A percentile compares a stretch with the other conserved stretches of the same genome.
phyloP scores from a whole-genome alignment of 1,140 invertebrate species.

The Heterodera carotae region DNA sequence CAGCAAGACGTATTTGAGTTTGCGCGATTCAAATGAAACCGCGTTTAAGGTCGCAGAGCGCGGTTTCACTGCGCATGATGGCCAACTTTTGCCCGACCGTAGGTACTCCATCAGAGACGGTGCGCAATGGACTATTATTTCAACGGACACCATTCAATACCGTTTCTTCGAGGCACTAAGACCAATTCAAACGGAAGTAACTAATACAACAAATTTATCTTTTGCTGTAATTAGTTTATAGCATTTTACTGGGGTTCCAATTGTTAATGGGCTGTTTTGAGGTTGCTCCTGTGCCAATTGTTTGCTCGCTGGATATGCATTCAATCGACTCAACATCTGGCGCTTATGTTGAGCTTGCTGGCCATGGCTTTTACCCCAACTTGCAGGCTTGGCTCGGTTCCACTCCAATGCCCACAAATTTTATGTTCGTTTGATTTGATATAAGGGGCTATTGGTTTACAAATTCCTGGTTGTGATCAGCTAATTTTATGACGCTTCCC shows the following conservation, averaged over 20 bases:
- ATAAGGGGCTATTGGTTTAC: not conserved
- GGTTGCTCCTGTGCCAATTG: conserved; percentile 89
- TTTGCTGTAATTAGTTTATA: too few relatives aligned
- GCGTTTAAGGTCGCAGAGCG: conserved; percentile 48
- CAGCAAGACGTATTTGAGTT: conserved; percentile 80
- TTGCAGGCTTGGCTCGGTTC: conserved; percentile 97
- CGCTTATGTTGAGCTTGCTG: conserved; percentile 79
- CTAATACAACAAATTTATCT: too few relatives aligned
- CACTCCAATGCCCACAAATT: conserved; percentile 97
- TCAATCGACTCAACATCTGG: conserved; percentile 72
- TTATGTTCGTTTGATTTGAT: conserved; percentile 67
- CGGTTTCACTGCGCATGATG: conserved; percentile 83
- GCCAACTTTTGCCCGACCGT: conserved; percentile 85
- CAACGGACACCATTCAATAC: conserved; percentile 98
- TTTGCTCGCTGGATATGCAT: conserved; percentile 81
- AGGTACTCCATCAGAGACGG: conserved; percentile 85
- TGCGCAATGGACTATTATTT: conserved; percentile 99
- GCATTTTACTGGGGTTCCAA: too few relatives aligned
- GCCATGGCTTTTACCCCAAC: conserved; percentile 93
- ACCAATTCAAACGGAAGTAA: conserved; percentile 77
- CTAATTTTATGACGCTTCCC: too few relatives aligned
- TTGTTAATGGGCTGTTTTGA: too few relatives aligned
- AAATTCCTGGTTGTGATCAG: too few relatives aligned
- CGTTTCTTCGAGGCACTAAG: conserved; percentile 99
- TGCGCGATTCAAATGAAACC: not conserved